Conservation (phyloP, 2,113 vertebrate species). For the Eretmochelys imbricata region DNA sequence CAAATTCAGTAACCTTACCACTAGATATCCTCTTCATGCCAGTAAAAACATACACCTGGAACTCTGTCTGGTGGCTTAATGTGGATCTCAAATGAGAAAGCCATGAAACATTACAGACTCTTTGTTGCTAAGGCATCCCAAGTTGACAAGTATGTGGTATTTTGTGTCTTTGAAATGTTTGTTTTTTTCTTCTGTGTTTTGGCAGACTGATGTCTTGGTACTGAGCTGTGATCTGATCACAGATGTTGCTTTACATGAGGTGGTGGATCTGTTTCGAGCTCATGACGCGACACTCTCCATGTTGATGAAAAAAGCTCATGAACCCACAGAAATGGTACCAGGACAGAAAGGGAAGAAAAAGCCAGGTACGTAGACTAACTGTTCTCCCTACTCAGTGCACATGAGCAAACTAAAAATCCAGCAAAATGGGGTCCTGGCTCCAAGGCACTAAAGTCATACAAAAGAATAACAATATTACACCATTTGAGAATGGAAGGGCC, state of each 20-base stretch:
- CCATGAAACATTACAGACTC: neutral
- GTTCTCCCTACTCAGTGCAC: neutral
- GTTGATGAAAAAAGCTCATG: slow-evolving; percentile 94
- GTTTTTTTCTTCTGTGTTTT: slow-evolving; percentile 9
- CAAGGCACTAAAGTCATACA: neutral
- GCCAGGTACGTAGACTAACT: slow-evolving; percentile 82
- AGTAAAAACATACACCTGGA: neutral
- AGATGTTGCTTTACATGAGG: slow-evolving; percentile 93
- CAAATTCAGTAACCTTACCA: neutral
- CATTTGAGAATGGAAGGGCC: neutral
- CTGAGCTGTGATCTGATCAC: slow-evolving; percentile 97
- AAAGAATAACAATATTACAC: slow-evolving; percentile 15
- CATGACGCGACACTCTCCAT: slow-evolving; percentile 94
- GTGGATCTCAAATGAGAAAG: neutral
- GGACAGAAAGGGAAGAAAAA: slow-evolving; percentile 98
- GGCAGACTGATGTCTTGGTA: slow-evolving; percentile 93
- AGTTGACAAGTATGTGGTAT: neutral
- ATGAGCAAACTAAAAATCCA: no score
- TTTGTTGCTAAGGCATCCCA: slow-evolving; percentile 1
- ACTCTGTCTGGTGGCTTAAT: neutral
- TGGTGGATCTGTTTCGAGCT: slow-evolving; percentile 96
- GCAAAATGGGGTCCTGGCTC: neutral
- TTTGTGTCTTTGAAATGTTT: slow-evolving; percentile 30
- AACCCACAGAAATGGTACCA: slow-evolving; percentile 88
- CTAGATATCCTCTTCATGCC: neutral